These are phyloP conservation scores for Phrynocephalus forsythii DNA, from an alignment of 2,797 vertebrate species.

Conservation along the genomic window DNA sequence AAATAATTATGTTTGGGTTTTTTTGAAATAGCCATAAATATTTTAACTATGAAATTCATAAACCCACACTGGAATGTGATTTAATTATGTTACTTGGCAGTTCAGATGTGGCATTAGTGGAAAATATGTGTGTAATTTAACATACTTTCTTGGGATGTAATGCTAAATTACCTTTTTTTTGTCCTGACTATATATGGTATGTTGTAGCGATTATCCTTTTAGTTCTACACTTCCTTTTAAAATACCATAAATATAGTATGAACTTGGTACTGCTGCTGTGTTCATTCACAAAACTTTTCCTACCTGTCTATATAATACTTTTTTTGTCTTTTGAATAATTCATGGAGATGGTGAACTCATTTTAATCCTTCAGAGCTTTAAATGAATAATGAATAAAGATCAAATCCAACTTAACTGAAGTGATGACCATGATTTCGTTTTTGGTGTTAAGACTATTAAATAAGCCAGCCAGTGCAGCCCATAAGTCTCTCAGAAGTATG, in stretches of 20 bases:
- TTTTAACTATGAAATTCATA: neutral
- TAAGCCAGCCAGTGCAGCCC: neutral
- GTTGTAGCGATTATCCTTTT: neutral
- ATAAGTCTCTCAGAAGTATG: neutral
- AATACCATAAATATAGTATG: neutral
- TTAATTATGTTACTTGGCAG: neutral
- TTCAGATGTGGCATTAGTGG: neutral
- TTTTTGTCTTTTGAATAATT: conserved; percentile 40
- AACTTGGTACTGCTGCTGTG: neutral
- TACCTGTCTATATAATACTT: neutral
- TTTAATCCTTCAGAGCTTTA: conserved; percentile 20
- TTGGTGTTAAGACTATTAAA: conserved; percentile 11
- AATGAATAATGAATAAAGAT: conserved; percentile 64
- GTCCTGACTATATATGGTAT: neutral
- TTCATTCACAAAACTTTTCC: conserved; percentile 1
- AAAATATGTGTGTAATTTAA: neutral
- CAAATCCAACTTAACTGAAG: conserved; percentile 34
- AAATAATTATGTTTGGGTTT: neutral
- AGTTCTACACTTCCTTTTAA: neutral
- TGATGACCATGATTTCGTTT: conserved; percentile 10
- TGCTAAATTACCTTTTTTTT: neutral
- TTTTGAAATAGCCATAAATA: neutral
- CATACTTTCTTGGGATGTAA: neutral
- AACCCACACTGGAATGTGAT: neutral
- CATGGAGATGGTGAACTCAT: conserved; percentile 33